Conservation (phyloP, 2,797 vertebrate species). For the Pseudochirops cupreus region DNA sequence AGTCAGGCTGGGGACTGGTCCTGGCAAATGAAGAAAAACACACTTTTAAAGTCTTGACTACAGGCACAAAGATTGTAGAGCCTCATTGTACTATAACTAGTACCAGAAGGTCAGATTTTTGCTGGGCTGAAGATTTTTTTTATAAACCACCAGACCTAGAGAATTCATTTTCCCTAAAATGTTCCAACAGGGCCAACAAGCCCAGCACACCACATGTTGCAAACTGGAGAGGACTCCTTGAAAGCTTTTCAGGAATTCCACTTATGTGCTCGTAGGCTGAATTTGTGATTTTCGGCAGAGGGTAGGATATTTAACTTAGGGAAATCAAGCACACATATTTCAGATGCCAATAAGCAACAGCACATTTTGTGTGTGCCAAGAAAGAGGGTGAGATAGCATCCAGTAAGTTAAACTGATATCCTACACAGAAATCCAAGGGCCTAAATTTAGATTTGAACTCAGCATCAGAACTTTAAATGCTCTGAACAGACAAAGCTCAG, state of each 20-base stretch:
- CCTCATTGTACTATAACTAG: background rate
- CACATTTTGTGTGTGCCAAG: background rate
- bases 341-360: conserved; percentile 52
- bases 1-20: background rate
- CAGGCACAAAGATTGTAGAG: background rate
- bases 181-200: background rate
- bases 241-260: conserved; percentile 59
- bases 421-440: background rate
- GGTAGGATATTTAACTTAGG: conserved; percentile 43
- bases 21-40: background rate
- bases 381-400: conserved; percentile 11
- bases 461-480: background rate
- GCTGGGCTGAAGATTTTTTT: background rate
- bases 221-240: background rate
- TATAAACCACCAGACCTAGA: background rate
- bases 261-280: conserved; percentile 63
- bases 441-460: background rate
- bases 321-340: background rate
- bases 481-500: conserved; percentile 3
- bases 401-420: background rate
- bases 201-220: background rate
- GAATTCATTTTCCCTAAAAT: conserved; percentile 57
- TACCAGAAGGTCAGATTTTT: conserved; percentile 27
- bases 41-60: background rate
- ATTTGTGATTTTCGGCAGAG: conserved; percentile 52